Evolutionary conservation across 1,140 invertebrate species (phyloP), one percentile per base, ranked within the genome.

Genomic region (Xylocopa sonorina): DNA sequence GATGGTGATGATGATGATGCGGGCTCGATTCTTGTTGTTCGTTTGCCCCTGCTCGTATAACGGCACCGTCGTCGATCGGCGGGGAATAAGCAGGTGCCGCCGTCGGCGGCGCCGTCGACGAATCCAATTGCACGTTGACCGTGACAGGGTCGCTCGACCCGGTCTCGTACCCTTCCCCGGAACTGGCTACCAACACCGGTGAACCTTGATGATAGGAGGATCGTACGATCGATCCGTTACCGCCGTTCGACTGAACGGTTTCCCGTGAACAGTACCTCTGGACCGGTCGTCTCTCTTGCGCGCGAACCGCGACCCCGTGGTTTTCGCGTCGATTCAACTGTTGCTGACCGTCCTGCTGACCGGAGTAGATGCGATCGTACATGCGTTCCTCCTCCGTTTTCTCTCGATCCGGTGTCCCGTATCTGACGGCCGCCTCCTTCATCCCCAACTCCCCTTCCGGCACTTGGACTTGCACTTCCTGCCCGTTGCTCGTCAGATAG

Each of bases 371-470:
- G 29, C 82, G 24, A 2, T 1, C 80, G 64, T 88, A 90, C 3
- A 90, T 81, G 0, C 86, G 85, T 7, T 91, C 89, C 2, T 87
- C 81, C 60, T 92, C 90, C n/a, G 80, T 50, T 67, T 89, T 88
- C 0, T 92, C 90, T 0, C 85, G 27, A 9, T 75, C 84, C 0
- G 87, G 74, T 0, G 89, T 86, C 67, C 89, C 91, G 71, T 92
- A 92, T 64, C 92, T 91, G n/a, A n/a, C n/a, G n/a, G 90, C 73
- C 21, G 86, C 85, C 41, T 93, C 91, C 24, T 92, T 91, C 1
- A 90, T 82, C 3, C 87, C 46, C 0, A 92, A 62, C 3, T 89
- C 89, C 0, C 77, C 57, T 9, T 91, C 87, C 0, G 80, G 29
- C 0, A 77, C 81, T 14, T 91, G 89, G 7, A 91, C 81, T 7